Percentiles rank a stretch among this genome's conserved stretches.
These are phyloP conservation scores for Knipowitschia caucasica DNA, from an alignment of 2,797 vertebrate species.

Conservation along the genomic window DNA sequence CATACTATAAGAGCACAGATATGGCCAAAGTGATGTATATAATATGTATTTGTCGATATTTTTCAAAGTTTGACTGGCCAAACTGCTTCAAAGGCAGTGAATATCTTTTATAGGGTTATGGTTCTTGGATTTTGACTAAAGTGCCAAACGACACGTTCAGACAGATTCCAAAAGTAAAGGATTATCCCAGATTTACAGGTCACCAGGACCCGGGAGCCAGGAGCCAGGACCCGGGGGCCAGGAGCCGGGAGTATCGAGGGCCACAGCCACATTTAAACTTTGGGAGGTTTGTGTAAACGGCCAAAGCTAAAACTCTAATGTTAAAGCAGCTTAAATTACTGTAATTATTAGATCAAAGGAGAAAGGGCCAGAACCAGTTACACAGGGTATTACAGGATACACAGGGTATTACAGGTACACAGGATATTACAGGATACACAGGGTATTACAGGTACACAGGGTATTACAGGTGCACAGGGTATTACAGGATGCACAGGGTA, in stretches of 20 bases:
- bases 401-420: background rate
- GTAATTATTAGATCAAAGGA: conserved; percentile 66
- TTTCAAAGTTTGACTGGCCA: no score
- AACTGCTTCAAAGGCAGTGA: no score
- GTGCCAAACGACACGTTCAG: no score
- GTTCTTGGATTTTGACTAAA: no score
- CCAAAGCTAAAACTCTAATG: conserved; percentile 52
- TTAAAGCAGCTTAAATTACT: conserved; percentile 63
- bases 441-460: background rate
- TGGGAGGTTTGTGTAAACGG: conserved; percentile 49
- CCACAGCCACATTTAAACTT: conserved; percentile 26
- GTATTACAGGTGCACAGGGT: conserved; percentile 27
- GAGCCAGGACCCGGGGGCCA: conserved; percentile 8
- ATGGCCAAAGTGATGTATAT: no score
- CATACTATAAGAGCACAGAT: no score
- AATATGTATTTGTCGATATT: no score
- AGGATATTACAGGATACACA: conserved; percentile 33
- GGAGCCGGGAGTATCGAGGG: conserved; percentile 13
- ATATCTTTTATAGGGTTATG: no score
- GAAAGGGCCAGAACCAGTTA: conserved; percentile 31
- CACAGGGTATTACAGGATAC: conserved; percentile 32
- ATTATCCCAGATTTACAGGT: conserved; percentile 16
- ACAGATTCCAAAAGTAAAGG: conserved; percentile 17
- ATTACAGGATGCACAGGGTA: background rate
- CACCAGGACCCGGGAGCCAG: conserved; percentile 6